Percentiles rank a stretch among this genome's conserved stretches.
phyloP scores from a whole-genome alignment of 2,113 vertebrate genomes.

The Casuarius casuarius region DNA sequence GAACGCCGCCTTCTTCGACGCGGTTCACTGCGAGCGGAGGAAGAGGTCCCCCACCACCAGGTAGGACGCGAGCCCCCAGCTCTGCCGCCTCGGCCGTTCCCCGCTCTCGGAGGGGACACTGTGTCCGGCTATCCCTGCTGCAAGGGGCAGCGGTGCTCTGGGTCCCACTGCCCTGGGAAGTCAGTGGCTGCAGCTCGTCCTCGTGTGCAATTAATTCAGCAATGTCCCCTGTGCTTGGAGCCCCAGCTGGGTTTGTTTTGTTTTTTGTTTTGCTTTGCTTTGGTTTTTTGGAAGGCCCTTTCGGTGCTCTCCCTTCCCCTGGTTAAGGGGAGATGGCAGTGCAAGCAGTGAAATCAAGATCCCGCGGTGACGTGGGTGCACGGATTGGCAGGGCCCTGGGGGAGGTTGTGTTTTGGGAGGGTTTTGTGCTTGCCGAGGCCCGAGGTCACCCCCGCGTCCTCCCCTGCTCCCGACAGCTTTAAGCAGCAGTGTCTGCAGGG shows the following conservation, averaged over 20 bases:
- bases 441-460: fast-evolving
- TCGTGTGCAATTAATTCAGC: not conserved
- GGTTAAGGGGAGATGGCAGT: not conserved
- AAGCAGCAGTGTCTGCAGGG: fast-evolving
- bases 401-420: too few relatives aligned
- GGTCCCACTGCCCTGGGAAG: not conserved
- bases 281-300: not conserved
- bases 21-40: conserved; percentile 94
- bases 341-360: not conserved
- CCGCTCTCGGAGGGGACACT: fast-evolving
- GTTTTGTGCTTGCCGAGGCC: not conserved
- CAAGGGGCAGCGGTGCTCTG: too few relatives aligned
- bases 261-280: too few relatives aligned
- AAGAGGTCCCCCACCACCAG: conserved; percentile 96
- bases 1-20: conserved; percentile 97
- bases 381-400: too few relatives aligned
- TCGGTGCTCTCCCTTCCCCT: not conserved
- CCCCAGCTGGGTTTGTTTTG: not conserved
- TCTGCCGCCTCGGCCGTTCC: too few relatives aligned
- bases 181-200: not conserved
- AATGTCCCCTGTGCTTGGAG: not conserved
- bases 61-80: conserved; percentile 70
- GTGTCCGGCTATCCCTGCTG: not conserved
- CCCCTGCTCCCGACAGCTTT: not conserved
- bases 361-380: not conserved